Conservation (phyloP, 2,797 vertebrate species). For the Limosa lapponica region DNA sequence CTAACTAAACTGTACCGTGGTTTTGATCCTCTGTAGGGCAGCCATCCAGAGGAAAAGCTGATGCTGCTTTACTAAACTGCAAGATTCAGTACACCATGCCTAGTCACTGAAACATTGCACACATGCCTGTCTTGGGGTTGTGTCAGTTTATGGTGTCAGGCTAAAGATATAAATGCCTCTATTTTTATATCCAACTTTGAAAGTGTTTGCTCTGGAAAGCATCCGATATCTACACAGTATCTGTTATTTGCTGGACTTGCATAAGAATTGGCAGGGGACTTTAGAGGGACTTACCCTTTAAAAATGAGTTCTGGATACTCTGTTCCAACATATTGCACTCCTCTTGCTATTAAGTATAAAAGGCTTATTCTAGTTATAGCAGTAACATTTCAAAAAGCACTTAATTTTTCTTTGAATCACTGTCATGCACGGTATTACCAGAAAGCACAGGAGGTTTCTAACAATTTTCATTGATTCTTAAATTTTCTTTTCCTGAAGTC, state of each 20-base stretch:
- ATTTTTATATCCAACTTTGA: background rate
- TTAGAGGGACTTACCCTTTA: background rate
- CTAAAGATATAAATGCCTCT: conserved; percentile 13
- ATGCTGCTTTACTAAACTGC: rapidly evolving
- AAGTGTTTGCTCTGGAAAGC: conserved; percentile 18
- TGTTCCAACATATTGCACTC: background rate
- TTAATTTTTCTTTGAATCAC: background rate
- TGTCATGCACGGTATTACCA: background rate
- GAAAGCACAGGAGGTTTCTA: background rate
- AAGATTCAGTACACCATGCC: background rate
- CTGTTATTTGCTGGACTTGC: background rate
- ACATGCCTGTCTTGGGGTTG: background rate
- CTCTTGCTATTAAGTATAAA: background rate
- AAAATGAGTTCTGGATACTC: background rate
- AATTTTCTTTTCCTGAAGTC: background rate
- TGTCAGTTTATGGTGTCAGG: background rate
- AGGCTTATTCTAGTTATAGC: background rate
- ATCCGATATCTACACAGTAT: background rate
- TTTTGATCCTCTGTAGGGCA: background rate
- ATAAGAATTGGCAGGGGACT: background rate
- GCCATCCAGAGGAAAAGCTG: background rate
- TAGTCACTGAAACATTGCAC: background rate
- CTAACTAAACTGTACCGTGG: background rate
- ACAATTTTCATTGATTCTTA: background rate
- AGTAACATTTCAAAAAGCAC: background rate